phyloP scores from a whole-genome alignment of 2,113 vertebrate species.

The Cervus canadensis region DNA sequence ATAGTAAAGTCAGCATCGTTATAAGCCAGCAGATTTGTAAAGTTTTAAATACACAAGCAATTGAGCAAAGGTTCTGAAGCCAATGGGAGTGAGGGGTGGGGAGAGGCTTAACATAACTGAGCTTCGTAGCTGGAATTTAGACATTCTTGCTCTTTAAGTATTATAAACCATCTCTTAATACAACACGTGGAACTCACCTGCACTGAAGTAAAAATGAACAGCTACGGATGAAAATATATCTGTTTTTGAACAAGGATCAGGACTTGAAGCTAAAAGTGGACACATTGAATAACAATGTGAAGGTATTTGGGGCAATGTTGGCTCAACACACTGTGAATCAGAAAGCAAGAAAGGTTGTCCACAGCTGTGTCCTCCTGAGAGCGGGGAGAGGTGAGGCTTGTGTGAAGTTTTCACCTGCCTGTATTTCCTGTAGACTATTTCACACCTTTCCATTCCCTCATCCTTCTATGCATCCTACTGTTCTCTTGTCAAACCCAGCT shows the following conservation, averaged over 20 bases:
- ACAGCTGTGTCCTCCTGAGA: background rate
- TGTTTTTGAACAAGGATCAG: slow-evolving; percentile 10
- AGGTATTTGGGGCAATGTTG: background rate
- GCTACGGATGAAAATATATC: background rate
- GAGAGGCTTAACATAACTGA: background rate
- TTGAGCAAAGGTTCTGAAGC: background rate
- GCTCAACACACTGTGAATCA: background rate
- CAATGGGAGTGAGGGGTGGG: background rate
- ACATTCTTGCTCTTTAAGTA: background rate
- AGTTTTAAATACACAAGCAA: background rate
- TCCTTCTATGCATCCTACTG: background rate
- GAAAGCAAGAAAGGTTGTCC: background rate
- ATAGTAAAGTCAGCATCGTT: background rate
- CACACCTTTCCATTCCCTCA: background rate
- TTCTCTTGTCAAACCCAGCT: background rate
- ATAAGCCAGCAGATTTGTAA: background rate
- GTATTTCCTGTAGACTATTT: background rate
- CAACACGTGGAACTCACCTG: background rate
- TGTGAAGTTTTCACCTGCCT: background rate
- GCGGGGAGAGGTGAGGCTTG: background rate
- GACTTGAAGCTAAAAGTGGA: background rate
- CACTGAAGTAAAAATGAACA: background rate
- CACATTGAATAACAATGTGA: background rate
- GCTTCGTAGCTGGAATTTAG: background rate
- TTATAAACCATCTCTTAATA: background rate